Evolutionary conservation across 2,888 invertebrate species (phyloP).

Genomic region (Thymelicus acteon): DNA sequence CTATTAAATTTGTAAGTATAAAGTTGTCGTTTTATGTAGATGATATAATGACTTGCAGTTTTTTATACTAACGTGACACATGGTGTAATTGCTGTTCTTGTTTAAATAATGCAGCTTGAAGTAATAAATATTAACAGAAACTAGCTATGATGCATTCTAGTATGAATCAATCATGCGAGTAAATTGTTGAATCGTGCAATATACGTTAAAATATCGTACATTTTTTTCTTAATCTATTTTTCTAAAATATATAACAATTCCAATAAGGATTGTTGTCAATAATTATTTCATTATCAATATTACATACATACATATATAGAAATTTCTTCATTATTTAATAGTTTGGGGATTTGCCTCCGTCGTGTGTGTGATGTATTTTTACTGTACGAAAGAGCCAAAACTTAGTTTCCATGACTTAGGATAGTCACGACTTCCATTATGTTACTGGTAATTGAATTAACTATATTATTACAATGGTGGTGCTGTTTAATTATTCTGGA

Average conservation of each 20-base stretch:
- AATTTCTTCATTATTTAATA: too few species aligned
- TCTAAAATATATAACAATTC: too few species aligned
- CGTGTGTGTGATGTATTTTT: background rate
- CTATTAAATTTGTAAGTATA: too few species aligned
- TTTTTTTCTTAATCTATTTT: too few species aligned
- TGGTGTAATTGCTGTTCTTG: background rate
- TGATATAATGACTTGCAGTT: too few species aligned
- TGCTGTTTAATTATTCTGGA: conserved; percentile 60
- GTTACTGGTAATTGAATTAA: conserved; percentile 28
- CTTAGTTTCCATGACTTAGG: background rate
- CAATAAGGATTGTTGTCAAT: too few species aligned
- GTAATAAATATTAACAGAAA: background rate
- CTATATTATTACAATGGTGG: conserved; percentile 40
- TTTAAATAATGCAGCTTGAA: background rate
- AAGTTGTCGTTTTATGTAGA: too few species aligned
- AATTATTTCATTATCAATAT: too few species aligned
- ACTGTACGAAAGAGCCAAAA: background rate
- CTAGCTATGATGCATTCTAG: background rate
- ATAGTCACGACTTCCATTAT: conserved; percentile 18
- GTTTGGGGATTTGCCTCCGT: too few species aligned
- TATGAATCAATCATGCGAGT: background rate
- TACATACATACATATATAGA: too few species aligned
- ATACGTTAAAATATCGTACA: background rate
- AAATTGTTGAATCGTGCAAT: background rate
- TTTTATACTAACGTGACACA: background rate